phyloP scores from a whole-genome alignment of 2,888 invertebrate species.

The Drosophila limbata region DNA sequence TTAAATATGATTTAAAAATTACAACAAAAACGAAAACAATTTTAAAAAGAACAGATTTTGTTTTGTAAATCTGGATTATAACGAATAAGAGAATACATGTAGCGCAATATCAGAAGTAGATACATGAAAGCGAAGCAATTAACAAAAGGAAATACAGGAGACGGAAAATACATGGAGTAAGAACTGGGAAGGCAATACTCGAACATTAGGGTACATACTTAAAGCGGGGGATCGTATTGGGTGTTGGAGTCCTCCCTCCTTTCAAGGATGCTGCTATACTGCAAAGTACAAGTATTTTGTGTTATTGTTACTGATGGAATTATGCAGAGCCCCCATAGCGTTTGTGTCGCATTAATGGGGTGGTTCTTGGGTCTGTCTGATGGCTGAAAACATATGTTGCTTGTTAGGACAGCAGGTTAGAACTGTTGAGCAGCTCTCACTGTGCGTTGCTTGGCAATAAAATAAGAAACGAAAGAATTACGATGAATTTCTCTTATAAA shows the following conservation, averaged over 20 bases:
- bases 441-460: conserved; percentile 34
- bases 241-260: conserved; percentile 28
- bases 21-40: too few species aligned
- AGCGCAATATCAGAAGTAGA: conserved; percentile 44
- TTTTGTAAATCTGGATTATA: too few species aligned
- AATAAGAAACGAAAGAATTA: conserved; percentile 24
- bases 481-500: neutral
- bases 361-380: conserved; percentile 16
- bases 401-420: conserved; percentile 46
- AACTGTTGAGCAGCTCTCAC: conserved; percentile 18
- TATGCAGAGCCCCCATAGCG: conserved; percentile 44
- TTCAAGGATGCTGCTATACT: conserved; percentile 52
- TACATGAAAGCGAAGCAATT: conserved; percentile 49
- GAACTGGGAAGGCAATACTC: conserved; percentile 12
- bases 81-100: neutral
- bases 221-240: conserved; percentile 4
- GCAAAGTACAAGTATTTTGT: conserved; percentile 55
- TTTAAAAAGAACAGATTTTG: too few species aligned
- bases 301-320: conserved; percentile 52
- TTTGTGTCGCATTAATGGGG: conserved; percentile 12
- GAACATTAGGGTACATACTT: conserved; percentile 39
- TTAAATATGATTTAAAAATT: too few species aligned
- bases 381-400: conserved; percentile 43
- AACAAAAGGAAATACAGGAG: conserved; percentile 3
- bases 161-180: neutral